phyloP scores from a whole-genome alignment of 2,113 vertebrate genomes.

The Terrapene triunguis region DNA sequence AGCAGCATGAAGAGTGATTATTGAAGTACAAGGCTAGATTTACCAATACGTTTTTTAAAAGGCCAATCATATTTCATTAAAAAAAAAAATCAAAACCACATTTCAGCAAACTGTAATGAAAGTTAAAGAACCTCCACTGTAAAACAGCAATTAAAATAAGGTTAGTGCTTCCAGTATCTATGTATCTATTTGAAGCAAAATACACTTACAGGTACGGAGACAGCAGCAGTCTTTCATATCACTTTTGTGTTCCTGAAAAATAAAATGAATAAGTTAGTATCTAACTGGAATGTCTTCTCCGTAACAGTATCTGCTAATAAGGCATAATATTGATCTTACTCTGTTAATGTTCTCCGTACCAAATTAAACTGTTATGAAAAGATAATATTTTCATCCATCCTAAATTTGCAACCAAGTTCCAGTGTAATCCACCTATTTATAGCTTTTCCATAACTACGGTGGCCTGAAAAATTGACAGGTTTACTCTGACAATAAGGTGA shows the following conservation, averaged over 20 bases:
- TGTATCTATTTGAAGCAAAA: background rate
- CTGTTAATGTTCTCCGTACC: background rate
- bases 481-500: background rate
- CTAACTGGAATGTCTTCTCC: background rate
- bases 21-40: background rate
- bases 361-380: constrained; percentile 33
- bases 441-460: background rate
- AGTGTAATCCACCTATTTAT: constrained; percentile 21
- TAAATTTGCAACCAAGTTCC: background rate
- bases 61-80: background rate
- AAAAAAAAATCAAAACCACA: background rate
- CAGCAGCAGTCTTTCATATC: background rate
- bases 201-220: background rate
- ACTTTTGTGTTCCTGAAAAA: background rate
- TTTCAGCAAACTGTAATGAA: background rate
- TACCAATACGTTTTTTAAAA: background rate
- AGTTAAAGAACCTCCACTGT: background rate
- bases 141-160: background rate
- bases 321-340: background rate
- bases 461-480: constrained; percentile 5
- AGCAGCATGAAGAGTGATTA: background rate
- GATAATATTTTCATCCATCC: constrained; percentile 15
- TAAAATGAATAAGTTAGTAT: background rate
- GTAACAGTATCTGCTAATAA: background rate
- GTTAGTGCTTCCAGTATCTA: background rate